phyloP scores from a whole-genome alignment of 2,888 invertebrate species.

The Sabatieria punctata region DNA sequence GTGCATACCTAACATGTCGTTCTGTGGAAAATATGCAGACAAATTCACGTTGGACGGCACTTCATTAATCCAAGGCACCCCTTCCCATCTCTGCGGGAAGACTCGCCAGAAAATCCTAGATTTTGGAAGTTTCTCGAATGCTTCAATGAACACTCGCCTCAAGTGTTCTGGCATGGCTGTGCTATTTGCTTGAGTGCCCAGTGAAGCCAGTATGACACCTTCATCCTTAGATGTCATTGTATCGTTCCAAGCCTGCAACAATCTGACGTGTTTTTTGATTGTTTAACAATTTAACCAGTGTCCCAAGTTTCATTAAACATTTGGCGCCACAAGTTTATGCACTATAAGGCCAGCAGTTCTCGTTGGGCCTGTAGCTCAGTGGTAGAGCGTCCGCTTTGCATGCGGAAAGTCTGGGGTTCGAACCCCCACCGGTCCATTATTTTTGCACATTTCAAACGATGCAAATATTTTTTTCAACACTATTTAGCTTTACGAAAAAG shows the following conservation, averaged over 20 bases:
- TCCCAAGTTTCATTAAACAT: too few relatives aligned
- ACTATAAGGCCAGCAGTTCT: too few relatives aligned
- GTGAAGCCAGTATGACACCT: constrained; percentile 2
- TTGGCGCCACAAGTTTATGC: too few relatives aligned
- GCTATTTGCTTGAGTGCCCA: constrained; percentile 23
- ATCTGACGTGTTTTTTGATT: too few relatives aligned
- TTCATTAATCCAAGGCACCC: constrained; percentile 16
- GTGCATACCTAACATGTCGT: constrained; percentile 23
- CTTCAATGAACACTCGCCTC: constrained; percentile 17
- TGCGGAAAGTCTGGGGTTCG: too few relatives aligned
- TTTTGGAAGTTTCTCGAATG: constrained; percentile 18
- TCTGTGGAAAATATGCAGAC: constrained; percentile 27
- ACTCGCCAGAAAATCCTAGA: constrained; percentile 27
- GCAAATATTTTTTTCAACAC: too few relatives aligned
- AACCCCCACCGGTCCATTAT: too few relatives aligned
- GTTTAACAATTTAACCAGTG: too few relatives aligned
- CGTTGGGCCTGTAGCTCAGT: too few relatives aligned
- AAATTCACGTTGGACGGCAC: constrained; percentile 25
- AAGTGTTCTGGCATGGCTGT: constrained; percentile 18
- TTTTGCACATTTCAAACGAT: too few relatives aligned
- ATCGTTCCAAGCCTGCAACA: constrained; percentile 5
- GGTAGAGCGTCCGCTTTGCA: too few relatives aligned
- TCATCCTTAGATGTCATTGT: neutral
- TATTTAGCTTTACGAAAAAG: too few relatives aligned
- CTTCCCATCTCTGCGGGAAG: constrained; percentile 17